These are phyloP conservation scores for Acrossocheilus wenchowensis DNA, from an alignment of 2,797 vertebrate species.

Conservation along the genomic window DNA sequence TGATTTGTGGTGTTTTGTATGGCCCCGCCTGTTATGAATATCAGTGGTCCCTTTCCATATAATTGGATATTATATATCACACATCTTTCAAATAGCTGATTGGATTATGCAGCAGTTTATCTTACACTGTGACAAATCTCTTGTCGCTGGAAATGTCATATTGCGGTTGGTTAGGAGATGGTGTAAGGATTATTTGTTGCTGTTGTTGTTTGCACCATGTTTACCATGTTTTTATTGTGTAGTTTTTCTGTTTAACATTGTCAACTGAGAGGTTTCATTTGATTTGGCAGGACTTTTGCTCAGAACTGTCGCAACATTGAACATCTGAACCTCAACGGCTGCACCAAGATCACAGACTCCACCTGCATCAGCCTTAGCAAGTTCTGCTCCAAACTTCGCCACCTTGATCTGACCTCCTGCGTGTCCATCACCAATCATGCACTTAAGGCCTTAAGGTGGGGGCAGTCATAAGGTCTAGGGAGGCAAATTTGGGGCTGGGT, in stretches of 20 bases:
- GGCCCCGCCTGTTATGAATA: background rate
- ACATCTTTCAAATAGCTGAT: background rate
- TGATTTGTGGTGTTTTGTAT: background rate
- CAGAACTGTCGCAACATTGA: conserved; percentile 98
- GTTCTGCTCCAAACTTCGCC: conserved; percentile 94
- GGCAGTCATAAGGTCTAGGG: background rate
- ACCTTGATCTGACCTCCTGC: conserved; percentile 94
- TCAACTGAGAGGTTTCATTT: conserved; percentile 2
- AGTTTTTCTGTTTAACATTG: background rate
- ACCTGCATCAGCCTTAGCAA: conserved; percentile 96
- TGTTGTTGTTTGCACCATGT: conserved; percentile 12
- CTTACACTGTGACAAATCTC: background rate
- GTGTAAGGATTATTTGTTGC: background rate
- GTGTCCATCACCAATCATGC: conserved; percentile 94
- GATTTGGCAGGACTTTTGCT: conserved; percentile 86
- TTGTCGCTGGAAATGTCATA: background rate
- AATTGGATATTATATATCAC: background rate
- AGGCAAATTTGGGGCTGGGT: background rate
- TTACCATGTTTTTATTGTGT: conserved; percentile 14
- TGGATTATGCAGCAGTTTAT: background rate
- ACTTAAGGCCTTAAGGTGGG: conserved; percentile 92
- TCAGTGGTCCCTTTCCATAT: background rate
- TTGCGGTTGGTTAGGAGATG: background rate
- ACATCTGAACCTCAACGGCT: conserved; percentile 93
- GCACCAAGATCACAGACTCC: conserved; percentile 97